Conservation (phyloP, 2,888 invertebrate genomes). For the Xylocampa areola region DNA sequence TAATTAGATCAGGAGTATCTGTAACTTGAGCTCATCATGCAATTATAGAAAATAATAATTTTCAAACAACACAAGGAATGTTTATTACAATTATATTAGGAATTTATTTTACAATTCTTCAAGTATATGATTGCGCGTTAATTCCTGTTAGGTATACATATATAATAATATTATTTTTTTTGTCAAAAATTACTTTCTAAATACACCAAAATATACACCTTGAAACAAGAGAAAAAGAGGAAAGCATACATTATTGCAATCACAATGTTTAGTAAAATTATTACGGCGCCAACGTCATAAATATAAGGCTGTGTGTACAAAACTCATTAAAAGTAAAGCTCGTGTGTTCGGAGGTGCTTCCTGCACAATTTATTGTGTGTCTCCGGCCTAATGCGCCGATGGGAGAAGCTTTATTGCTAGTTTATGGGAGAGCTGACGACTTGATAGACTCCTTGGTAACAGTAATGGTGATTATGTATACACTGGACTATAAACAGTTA, state of each 20-base stretch:
- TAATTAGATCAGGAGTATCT: too few species aligned
- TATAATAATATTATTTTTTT: too few species aligned
- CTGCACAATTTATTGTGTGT: constrained; percentile 62
- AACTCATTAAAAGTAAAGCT: constrained; percentile 69
- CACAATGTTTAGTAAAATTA: constrained; percentile 51
- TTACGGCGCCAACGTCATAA: constrained; percentile 47
- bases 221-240: constrained; percentile 3
- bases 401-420: constrained; percentile 45
- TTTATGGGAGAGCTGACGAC: constrained; percentile 37
- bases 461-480: neutral
- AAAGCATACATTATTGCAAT: constrained; percentile 38
- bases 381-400: constrained; percentile 52
- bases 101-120: too few species aligned
- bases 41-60: too few species aligned
- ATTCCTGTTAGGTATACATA: too few species aligned
- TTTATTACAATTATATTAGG: too few species aligned
- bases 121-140: too few species aligned
- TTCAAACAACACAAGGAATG: too few species aligned
- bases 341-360: constrained; percentile 51
- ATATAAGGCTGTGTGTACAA: constrained; percentile 53
- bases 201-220: neutral
- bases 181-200: too few species aligned
- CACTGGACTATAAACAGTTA: too few species aligned
- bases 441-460: constrained; percentile 15
- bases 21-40: too few species aligned